Evolutionary conservation across 2,797 vertebrate species (phyloP), one percentile per base, ranked within the genome.

Genomic region (Alosa sapidissima): DNA sequence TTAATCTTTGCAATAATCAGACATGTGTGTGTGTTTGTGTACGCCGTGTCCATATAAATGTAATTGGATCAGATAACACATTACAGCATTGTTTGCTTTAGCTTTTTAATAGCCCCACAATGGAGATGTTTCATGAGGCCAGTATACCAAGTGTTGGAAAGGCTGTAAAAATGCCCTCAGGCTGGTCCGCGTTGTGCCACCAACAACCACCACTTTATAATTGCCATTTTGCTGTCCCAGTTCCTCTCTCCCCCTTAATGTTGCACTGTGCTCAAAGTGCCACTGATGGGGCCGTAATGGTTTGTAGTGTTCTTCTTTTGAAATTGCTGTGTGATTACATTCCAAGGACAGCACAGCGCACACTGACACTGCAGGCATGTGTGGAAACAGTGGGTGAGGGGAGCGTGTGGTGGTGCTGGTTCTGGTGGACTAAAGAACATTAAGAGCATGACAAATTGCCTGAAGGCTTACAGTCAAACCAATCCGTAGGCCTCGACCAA

Each of bases 391-490:
- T 13, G 68, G 14, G 33, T 0, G 14, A 1, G 36, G 2, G 13
- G 41, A 41, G 41, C 41, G 41, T 41, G 41, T 41, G 41, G 41
- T 41, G 41, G 41, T 41, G 41, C 2, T 41, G 41, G 41, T 41
- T 0, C 2, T 41, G 41, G 41, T 41, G 41, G 60, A 28, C 55
- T 28, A 41, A 75, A 75, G 36, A 75, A 75, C 28, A 10, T 68
- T 68, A 75, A 75, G 36, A 75, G 68, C 68, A 82, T 87, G 87
- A 88, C 84, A 81, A 86, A 89, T 87, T 81, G 89, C 87, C 85
- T 21, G 52, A n/a, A 86, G 84, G 85, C 51, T 62, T 84, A 87
- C 83, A 82, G 60, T 85, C 85, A 36, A 33, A 84, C 51, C 75
- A 33, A 83, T 65, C 81, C 82, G 65, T 83, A 81, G 85, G 84